Conservation (phyloP, 2,113 vertebrate genomes). For the Daboia siamensis region DNA sequence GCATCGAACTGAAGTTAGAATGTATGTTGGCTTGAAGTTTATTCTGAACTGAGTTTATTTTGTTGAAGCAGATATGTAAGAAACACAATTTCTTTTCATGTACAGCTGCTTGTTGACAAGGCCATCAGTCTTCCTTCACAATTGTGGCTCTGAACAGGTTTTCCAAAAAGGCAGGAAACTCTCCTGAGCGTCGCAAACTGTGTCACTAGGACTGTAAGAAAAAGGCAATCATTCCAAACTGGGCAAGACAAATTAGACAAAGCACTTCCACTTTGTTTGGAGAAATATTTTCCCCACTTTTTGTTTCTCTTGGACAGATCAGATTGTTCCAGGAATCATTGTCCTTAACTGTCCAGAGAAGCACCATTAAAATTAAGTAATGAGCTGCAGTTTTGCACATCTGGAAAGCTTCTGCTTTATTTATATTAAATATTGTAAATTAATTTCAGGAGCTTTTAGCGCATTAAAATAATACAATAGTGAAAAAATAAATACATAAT, state of each 20-base stretch:
- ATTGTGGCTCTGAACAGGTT: not conserved
- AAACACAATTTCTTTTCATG: not conserved
- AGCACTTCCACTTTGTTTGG: not conserved
- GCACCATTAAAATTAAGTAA: not conserved
- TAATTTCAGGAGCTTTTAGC: not conserved
- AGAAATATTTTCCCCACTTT: not conserved
- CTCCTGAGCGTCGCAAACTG: not conserved
- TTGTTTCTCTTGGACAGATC: not conserved
- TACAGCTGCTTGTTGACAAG: not conserved
- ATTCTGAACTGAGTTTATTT: not conserved
- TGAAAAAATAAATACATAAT: not conserved
- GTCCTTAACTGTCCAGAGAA: not conserved
- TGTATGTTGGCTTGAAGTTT: not conserved
- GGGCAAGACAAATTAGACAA: not conserved
- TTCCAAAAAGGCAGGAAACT: not conserved
- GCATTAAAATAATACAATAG: not conserved
- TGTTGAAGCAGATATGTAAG: not conserved
- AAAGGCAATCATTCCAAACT: not conserved
- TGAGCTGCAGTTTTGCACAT: not conserved
- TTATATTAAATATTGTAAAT: not conserved
- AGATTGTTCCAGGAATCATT: not conserved
- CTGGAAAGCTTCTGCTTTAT: not conserved
- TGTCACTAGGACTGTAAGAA: not conserved
- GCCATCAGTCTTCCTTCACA: not conserved
- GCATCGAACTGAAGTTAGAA: not conserved